phyloP scores from a whole-genome alignment of 2,888 invertebrate species.

The Caenorhabditis sp. region DNA sequence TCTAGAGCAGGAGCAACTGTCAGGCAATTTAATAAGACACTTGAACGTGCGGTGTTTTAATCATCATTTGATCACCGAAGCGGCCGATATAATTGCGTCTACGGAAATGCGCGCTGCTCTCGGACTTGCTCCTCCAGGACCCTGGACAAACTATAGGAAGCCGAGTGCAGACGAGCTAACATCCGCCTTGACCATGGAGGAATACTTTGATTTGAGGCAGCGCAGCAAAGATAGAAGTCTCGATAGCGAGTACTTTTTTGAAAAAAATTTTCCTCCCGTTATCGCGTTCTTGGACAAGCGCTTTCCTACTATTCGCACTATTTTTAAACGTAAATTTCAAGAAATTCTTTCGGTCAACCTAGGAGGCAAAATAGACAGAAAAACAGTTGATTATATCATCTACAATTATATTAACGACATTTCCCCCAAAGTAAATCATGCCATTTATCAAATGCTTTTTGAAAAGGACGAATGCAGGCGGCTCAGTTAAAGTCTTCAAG shows the following conservation, averaged over 20 bases:
- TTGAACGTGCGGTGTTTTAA: constrained; percentile 6
- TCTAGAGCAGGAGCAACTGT: constrained; percentile 20
- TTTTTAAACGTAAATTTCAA: constrained; percentile 24
- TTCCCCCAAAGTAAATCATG: background rate
- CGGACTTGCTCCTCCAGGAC: constrained; percentile 17
- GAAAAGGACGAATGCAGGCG: background rate
- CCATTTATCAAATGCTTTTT: background rate
- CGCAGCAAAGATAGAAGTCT: constrained; percentile 15
- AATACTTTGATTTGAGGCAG: constrained; percentile 31
- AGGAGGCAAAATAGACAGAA: constrained; percentile 13
- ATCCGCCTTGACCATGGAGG: constrained; percentile 23
- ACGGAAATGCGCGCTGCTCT: constrained; percentile 26
- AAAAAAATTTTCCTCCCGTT: constrained; percentile 18
- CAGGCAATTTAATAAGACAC: constrained; percentile 27
- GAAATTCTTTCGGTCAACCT: background rate
- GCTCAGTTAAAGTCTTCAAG: background rate
- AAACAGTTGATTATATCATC: constrained; percentile 19
- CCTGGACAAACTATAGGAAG: constrained; percentile 16
- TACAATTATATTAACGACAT: constrained; percentile 9
- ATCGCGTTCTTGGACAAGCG: constrained; percentile 31
- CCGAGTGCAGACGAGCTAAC: constrained; percentile 22
- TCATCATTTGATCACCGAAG: constrained; percentile 13
- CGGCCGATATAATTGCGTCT: constrained; percentile 11
- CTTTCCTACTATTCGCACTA: constrained; percentile 27
- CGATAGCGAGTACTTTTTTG: constrained; percentile 26